Evolutionary conservation across 2,113 vertebrate genomes (phyloP).

Genomic region (Xyrauchen texanus): DNA sequence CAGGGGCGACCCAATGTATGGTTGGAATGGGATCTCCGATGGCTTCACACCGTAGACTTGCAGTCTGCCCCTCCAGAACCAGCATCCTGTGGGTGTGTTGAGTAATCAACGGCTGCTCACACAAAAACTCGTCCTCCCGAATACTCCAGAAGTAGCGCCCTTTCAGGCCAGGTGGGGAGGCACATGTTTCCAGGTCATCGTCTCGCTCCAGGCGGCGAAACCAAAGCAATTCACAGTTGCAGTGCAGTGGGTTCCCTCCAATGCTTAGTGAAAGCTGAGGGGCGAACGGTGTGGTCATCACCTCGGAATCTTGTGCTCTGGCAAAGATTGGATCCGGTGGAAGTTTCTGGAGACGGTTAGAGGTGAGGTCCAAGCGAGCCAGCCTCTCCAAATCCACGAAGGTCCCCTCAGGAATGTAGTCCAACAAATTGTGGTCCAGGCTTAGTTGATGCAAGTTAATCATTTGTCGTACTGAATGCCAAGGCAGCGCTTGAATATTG

Average conservation of each 20-base stretch:
- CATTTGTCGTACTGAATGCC: conserved; percentile 88
- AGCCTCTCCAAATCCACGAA: conserved; percentile 83
- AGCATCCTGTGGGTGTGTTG: conserved; percentile 90
- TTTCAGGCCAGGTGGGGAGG: conserved; percentile 85
- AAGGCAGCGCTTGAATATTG: conserved; percentile 85
- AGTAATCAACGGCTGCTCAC: conserved; percentile 90
- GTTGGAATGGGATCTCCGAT: conserved; percentile 86
- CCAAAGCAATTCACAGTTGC: conserved; percentile 94
- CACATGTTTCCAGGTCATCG: conserved; percentile 91
- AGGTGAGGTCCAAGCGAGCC: conserved; percentile 89
- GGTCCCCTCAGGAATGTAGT: conserved; percentile 90
- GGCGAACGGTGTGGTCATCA: conserved; percentile 78
- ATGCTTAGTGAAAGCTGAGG: conserved; percentile 87
- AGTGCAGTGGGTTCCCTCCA: conserved; percentile 90
- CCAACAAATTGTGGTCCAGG: conserved; percentile 91
- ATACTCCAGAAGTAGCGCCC: conserved; percentile 93
- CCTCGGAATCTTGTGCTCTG: conserved; percentile 80
- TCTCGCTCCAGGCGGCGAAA: conserved; percentile 85
- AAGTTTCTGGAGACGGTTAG: conserved; percentile 89
- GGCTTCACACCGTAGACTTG: conserved; percentile 87
- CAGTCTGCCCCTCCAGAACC: conserved; percentile 88
- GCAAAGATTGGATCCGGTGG: conserved; percentile 90
- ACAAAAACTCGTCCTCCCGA: conserved; percentile 87
- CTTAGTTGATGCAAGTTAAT: conserved; percentile 91
- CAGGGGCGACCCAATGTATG: conserved; percentile 92